These are phyloP conservation scores for Papio anubis DNA, from an alignment of 2,113 vertebrate species.

Conservation along the genomic window DNA sequence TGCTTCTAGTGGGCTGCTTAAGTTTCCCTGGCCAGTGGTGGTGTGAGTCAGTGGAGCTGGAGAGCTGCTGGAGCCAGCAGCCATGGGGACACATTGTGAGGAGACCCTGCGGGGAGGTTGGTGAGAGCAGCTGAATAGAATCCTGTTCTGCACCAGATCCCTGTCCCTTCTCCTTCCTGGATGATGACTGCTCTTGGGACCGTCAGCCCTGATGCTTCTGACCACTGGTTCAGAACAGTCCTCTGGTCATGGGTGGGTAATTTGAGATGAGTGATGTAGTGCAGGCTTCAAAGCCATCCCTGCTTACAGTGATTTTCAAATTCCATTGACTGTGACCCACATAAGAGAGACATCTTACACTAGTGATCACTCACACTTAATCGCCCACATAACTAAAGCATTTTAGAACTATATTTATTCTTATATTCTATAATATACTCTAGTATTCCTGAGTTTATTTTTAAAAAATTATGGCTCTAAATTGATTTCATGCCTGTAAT, in stretches of 20 bases:
- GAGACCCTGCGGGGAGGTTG: neutral
- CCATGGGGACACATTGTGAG: neutral
- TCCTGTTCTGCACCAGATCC: neutral
- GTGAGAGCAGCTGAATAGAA: neutral
- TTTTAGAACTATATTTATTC: neutral
- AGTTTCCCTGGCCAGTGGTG: neutral
- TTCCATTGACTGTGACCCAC: neutral
- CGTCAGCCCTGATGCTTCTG: neutral
- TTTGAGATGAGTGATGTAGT: neutral
- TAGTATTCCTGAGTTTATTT: neutral
- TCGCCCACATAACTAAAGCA: neutral
- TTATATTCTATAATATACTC: neutral
- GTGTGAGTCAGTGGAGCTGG: neutral
- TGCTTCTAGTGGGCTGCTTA: fast-evolving
- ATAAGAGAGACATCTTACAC: neutral
- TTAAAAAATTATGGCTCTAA: neutral
- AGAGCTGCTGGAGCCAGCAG: neutral
- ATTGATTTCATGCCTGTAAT: neutral
- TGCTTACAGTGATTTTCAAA: neutral
- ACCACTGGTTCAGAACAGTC: neutral
- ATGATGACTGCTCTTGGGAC: too few relatives aligned
- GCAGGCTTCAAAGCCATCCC: neutral
- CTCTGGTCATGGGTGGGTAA: neutral
- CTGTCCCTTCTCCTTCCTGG: neutral
- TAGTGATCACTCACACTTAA: neutral